Base-by-base conservation (phyloP, 1,140 invertebrate species). In the Saccostrea cuccullata region DNA sequence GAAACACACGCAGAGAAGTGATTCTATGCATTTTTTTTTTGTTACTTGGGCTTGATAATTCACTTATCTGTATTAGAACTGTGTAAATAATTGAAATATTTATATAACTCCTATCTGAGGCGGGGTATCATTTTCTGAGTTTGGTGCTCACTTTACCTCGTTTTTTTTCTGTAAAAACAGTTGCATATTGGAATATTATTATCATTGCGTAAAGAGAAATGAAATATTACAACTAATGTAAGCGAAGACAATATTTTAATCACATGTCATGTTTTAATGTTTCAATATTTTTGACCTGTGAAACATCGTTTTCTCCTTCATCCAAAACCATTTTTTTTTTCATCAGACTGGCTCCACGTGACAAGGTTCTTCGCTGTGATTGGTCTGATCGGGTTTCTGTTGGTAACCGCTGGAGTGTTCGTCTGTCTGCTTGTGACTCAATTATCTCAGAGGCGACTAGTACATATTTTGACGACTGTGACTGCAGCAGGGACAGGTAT, bases 341-440 rank as follows among this genome's bases (percentile, higher is more conserved):
- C 36, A 30, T 40, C 70, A 77, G 70, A 36, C 8, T 77, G 70
- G 70, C 70, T 77, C 23, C 70, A 77, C 9, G 30, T 30, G 23
- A 77, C 70, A 30, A 36, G 70, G 26, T 36, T 77, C 11, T 77
- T 77, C 30, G 70, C 70, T 0, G 26, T 26, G 70, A 26, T 77
- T 77, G 70, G 23, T 77, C 11, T 77, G 70, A 77, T 77, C 9
- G 70, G 70, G 70, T 77, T 77, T 26, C 9, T 77, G 70, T 9
- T 77, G 70, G 4, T 26, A 4, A 77, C 23, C 26, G 30, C 15
- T 15, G 70, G 70, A 13, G 70, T 77, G 70, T 77, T 77, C 30
- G 70, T 77, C 70, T 77, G 70, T 77, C 70, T 77, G 26, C 26
- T 77, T 77, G 26, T 77, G 23, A 77, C 70, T 4, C 23, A 36